Base-by-base conservation (phyloP, 2,113 vertebrate genomes). In the Pica pica region DNA sequence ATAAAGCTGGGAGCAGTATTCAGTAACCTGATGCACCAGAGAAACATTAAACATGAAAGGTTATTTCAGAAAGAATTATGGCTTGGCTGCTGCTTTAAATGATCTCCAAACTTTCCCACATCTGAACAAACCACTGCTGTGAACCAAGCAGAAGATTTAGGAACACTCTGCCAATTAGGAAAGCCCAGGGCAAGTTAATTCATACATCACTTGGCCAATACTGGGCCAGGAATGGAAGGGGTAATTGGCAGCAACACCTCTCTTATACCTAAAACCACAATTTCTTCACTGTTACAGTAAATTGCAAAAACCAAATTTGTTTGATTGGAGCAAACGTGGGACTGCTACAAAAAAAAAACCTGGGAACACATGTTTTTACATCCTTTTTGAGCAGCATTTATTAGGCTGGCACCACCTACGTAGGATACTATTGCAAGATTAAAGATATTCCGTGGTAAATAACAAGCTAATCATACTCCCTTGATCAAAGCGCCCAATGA, bases 121-220 rank as follows among this genome's bases (percentile, higher is more conserved):
- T 65, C 47, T 93, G 75, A 91, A 73, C 16, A 1, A 83, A 59
- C 31, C 30, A 83, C 56, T 50, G n/a, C 33, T 63, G 39, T 47
- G 77, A 93, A 78, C 42, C 64, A 89, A 85, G 63, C 37, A 93
- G 70, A 83, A 77, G 61, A 47, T 35, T 75, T 23, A 87, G 76
- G 84, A 95, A 55, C 17, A 11, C 76, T 86, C 3, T 96, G 93
- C 89, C 84, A 94, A 92, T 84, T 35, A 90, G 82, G 81, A 52
- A 92, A 91, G 93, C 83, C 77, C 56, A 27, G 12, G 75, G 93
- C 97, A 91, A 97, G 92, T 90, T 91, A 88, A 90, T 87, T 97
- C 98, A 92, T 60, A 42, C 19, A 87, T 49, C 71, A 17, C 85
- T 67, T 71, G 61, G 55, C 55, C 59, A 87, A 59, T 23, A 30